phyloP scores from a whole-genome alignment of 2,113 vertebrate species.

The Clarias magur region DNA sequence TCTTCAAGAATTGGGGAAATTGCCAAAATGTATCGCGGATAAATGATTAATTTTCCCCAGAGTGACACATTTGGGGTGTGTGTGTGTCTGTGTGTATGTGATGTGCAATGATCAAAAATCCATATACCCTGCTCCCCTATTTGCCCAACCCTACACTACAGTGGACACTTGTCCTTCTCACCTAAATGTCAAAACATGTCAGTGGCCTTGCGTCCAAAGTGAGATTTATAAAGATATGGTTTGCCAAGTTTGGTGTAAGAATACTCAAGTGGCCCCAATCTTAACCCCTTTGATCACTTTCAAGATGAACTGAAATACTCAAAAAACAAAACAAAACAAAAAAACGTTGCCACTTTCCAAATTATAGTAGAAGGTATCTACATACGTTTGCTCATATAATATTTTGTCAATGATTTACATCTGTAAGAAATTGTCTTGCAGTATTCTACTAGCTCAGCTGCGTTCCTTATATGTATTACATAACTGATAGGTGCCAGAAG shows the following conservation, averaged over 20 bases:
- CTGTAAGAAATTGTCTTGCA: neutral
- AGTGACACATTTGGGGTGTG: neutral
- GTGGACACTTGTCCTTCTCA: neutral
- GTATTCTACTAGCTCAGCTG: neutral
- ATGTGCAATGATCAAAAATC: neutral
- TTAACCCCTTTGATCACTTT: neutral
- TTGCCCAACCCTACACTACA: neutral
- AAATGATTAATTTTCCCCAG: conserved; percentile 8
- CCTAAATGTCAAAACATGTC: neutral
- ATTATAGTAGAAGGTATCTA: neutral
- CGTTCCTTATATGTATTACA: neutral
- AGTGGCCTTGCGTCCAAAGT: neutral
- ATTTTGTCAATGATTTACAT: neutral
- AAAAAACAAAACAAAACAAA: neutral
- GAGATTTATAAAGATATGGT: neutral
- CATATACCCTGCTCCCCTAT: neutral
- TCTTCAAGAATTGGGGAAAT: neutral
- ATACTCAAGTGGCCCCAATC: neutral
- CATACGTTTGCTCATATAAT: neutral
- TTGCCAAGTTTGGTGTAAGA: neutral
- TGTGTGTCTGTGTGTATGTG: neutral
- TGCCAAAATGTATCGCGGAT: neutral
- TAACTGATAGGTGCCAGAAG: neutral
- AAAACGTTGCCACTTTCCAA: neutral
- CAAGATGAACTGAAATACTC: neutral